Percentiles rank a stretch among this genome's conserved stretches.
Conservation (phyloP, 2,113 vertebrate species). For the Oreotrochilus melanogaster region DNA sequence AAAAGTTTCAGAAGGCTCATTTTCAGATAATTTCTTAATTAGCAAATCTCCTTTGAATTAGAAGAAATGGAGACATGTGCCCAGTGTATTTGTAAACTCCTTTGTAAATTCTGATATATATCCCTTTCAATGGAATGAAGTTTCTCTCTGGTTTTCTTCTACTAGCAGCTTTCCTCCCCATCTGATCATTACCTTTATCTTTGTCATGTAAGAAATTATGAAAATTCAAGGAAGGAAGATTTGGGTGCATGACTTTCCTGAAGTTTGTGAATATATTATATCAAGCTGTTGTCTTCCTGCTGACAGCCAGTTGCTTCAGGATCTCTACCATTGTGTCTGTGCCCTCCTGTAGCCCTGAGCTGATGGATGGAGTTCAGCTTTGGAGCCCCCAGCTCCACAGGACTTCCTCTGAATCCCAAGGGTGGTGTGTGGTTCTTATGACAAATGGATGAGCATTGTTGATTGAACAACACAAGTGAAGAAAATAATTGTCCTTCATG, state of each 20-base stretch:
- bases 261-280: neutral
- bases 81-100: neutral
- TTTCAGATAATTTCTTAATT: neutral
- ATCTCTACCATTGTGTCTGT: neutral
- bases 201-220: neutral
- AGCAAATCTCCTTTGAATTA: neutral
- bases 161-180: neutral
- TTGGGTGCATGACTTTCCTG: neutral
- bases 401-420: neutral
- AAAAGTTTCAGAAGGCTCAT: neutral
- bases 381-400: neutral
- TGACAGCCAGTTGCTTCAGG: neutral
- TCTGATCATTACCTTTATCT: neutral
- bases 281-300: neutral
- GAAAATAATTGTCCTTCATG: neutral
- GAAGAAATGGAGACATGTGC: neutral
- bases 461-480: neutral
- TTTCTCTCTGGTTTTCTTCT: neutral
- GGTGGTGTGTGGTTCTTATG: neutral
- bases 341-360: neutral
- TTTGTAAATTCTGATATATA: neutral
- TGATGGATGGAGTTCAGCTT: neutral
- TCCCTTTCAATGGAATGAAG: neutral
- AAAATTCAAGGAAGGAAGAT: neutral
- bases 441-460: neutral